phyloP scores from a whole-genome alignment of 2,888 invertebrate genomes.

The Oscheius onirici region DNA sequence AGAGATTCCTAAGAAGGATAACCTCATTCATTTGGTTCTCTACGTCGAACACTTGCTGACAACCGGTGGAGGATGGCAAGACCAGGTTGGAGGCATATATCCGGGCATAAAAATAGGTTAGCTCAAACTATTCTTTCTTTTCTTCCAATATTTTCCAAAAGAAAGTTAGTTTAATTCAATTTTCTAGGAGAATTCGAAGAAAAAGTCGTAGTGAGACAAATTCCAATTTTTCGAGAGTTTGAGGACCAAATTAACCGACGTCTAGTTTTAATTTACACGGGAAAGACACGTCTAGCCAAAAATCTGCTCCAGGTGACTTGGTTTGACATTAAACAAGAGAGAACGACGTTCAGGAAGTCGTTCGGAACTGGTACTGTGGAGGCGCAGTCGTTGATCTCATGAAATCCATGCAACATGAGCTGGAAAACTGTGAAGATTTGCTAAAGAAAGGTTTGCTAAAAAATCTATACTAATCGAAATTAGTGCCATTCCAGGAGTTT shows the following conservation, averaged over 20 bases:
- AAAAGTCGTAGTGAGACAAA: not conserved
- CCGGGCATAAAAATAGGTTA: slow-evolving; percentile 74
- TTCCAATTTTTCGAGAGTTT: not conserved
- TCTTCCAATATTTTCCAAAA: not conserved
- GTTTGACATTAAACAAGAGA: not conserved
- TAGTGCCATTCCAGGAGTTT: slow-evolving; percentile 32
- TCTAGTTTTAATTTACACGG: slow-evolving; percentile 75
- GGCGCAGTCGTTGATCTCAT: slow-evolving; percentile 34
- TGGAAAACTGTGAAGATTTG: slow-evolving; percentile 35
- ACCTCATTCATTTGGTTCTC: slow-evolving; percentile 74
- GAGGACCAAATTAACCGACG: slow-evolving; percentile 67
- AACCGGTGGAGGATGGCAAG: slow-evolving; percentile 77
- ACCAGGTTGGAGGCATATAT: slow-evolving; percentile 74
- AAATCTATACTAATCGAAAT: not conserved
- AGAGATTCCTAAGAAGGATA: slow-evolving; percentile 47
- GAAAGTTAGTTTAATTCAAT: not conserved
- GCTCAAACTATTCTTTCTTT: not conserved
- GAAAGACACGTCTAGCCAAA: slow-evolving; percentile 75
- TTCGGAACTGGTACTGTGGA: slow-evolving; percentile 44
- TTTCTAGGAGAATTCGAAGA: slow-evolving; percentile 13
- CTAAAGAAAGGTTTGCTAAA: slow-evolving; percentile 34
- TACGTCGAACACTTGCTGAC: slow-evolving; percentile 76
- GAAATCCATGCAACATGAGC: slow-evolving; percentile 26
- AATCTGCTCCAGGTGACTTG: slow-evolving; percentile 74
- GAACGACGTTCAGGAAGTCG: slow-evolving; percentile 39